These are phyloP conservation scores for Pristionchus pacificus DNA, from an alignment of 1,140 invertebrate species.

Conservation along the genomic window DNA sequence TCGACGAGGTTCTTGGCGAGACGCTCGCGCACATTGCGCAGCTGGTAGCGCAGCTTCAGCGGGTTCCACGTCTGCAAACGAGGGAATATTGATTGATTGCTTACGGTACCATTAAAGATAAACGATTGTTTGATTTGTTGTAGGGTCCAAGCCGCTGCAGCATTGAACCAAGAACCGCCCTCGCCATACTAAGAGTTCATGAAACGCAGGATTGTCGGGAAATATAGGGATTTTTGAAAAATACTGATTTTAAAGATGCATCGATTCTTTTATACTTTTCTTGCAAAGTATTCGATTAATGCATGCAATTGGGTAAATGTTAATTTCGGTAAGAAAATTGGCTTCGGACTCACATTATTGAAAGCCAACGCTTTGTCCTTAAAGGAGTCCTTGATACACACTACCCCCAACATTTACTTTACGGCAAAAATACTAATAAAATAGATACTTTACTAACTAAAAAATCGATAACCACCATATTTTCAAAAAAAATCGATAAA, in stretches of 20 bases:
- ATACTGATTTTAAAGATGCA: no score
- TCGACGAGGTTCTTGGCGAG: slow-evolving; percentile 98
- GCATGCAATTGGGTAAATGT: background rate
- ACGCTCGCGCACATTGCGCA: slow-evolving; percentile 96
- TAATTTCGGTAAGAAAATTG: no score
- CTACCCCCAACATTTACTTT: no score
- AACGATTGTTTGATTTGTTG: background rate
- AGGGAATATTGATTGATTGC: slow-evolving; percentile 65
- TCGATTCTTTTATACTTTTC: background rate
- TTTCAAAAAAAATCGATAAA: slow-evolving; percentile 10
- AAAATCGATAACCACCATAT: no score
- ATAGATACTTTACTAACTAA: no score
- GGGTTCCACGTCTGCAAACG: slow-evolving; percentile 90
- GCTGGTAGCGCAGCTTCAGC: slow-evolving; percentile 91
- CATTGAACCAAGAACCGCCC: no score
- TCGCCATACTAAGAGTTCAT: background rate
- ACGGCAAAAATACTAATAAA: no score
- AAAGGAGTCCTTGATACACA: no score
- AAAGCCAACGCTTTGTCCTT: no score
- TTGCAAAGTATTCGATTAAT: slow-evolving; percentile 1
- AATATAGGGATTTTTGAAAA: no score
- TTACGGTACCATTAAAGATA: background rate
- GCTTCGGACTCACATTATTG: no score
- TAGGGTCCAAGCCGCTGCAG: background rate
- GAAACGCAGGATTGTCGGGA: no score